These are phyloP conservation scores for Phymatocera aterrima DNA, from an alignment of 2,888 invertebrate species.

Conservation along the genomic window DNA sequence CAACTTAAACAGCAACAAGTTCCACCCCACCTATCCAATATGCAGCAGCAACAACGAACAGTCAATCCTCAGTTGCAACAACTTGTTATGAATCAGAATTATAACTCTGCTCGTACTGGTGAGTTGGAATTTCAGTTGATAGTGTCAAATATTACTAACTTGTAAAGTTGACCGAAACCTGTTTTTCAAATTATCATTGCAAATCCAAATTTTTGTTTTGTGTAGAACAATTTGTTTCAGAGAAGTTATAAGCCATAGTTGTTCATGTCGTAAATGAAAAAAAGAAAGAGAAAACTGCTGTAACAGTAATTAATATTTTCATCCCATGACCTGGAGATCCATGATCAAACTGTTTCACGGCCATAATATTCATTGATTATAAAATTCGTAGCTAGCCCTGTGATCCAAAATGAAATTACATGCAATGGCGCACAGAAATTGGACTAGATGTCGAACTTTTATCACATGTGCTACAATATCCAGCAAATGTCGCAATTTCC, in stretches of 20 bases:
- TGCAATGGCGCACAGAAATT: constrained; percentile 64
- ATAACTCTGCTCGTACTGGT: constrained; percentile 67
- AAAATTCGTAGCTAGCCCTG: constrained; percentile 59
- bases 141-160: not conserved
- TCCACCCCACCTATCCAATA: constrained; percentile 68
- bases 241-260: not conserved
- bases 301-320: too few relatives aligned
- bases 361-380: not conserved
- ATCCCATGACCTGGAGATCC: too few relatives aligned
- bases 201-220: not conserved
- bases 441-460: constrained; percentile 53
- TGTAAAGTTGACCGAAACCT: too few relatives aligned
- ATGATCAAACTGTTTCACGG: not conserved
- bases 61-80: constrained; percentile 64
- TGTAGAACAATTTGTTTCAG: not conserved
- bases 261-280: not conserved
- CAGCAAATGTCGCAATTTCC: constrained; percentile 7
- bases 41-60: constrained; percentile 73
- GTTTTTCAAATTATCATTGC: too few relatives aligned
- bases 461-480: constrained; percentile 17
- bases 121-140: constrained; percentile 47
- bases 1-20: constrained; percentile 77
- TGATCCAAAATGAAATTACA: constrained; percentile 60
- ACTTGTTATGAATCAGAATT: constrained; percentile 67
- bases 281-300: not conserved